Base-by-base conservation (phyloP, 2,797 vertebrate species). In the Chloroceryle inda region DNA sequence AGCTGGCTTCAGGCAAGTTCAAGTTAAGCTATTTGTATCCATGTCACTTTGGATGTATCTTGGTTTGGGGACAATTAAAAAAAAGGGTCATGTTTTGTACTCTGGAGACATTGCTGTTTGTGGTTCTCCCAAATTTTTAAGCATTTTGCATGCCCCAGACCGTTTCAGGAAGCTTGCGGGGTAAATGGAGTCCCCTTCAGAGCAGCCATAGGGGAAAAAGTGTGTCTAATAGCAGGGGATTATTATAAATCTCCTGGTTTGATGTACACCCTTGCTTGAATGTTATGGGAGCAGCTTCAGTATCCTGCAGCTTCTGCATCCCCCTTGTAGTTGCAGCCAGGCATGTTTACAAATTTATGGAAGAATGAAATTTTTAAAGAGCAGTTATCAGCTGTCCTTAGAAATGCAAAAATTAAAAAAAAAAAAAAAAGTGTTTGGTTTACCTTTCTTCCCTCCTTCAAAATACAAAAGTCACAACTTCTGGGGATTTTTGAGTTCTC, bases 221-320 rank as follows among this genome's bases (percentile, higher is more conserved):
- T 58, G 73, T 81, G 85, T 75, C 77, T 92, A 94, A 89, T 76
- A 92, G 92, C 75, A 88, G 92, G 66, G 88, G 69, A 92, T 94
- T 78, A 58, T 67, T 92, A 31, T 68, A 72, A 86, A 94, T 75
- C 53, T 89, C 77, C 38, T 37, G 49, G 73, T 84, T 81, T 81
- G 82, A 88, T 78, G 76, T 81, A 69, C n/a, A 37, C 24, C n/a
- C 79, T 92, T 0, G 0, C 56, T 77, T 56, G 68, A 85, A 80
- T 77, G 68, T 76, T 84, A 55, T 4, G 59, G 88, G 69, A 84
- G 69, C 42, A 69, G 77, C 67, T 95, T 86, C 0, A 1, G n/a
- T 45, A 45, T 38, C 68, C 64, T 61, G 49, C 78, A 89, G 82
- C 44, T 92, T 92, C 90, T 72, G 45, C n/a, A 44, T 76, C 42